Conservation (phyloP, 1,140 invertebrate species). For the Caerostris extrusa region DNA sequence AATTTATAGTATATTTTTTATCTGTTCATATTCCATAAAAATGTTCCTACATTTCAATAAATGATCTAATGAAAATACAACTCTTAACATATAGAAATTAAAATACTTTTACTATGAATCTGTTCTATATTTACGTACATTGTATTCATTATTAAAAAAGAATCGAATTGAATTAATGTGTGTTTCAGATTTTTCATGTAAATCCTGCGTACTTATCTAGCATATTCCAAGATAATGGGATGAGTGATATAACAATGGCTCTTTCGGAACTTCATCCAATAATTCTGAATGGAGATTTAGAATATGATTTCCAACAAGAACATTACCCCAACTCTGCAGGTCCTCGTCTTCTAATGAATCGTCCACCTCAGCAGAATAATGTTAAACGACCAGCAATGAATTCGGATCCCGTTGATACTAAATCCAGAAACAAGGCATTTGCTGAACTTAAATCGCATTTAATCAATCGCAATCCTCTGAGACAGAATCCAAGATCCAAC, state of each 20-base stretch:
- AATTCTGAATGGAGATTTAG: not conserved
- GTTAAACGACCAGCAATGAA: not conserved
- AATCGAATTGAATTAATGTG: not conserved
- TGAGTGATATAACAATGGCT: not conserved
- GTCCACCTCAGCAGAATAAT: not conserved
- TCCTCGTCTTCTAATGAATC: not conserved
- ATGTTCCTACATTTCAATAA: not conserved
- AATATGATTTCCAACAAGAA: not conserved
- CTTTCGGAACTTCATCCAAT: slow-evolving; percentile 24
- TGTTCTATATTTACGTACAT: not conserved
- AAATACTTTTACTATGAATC: not conserved
- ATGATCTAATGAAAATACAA: not conserved
- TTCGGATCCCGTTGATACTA: not conserved
- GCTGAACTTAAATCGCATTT: not conserved
- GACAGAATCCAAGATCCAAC: not conserved
- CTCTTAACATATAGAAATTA: not conserved
- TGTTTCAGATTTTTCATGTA: not conserved
- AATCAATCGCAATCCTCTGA: not conserved
- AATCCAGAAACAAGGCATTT: not conserved
- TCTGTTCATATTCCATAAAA: not conserved
- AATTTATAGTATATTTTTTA: not conserved
- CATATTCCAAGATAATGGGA: not conserved
- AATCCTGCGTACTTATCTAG: not conserved
- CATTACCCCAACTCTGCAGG: not conserved
- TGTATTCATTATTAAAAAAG: not conserved